Conservation (phyloP, 2,797 vertebrate species). For the Cyclura pinguis region DNA sequence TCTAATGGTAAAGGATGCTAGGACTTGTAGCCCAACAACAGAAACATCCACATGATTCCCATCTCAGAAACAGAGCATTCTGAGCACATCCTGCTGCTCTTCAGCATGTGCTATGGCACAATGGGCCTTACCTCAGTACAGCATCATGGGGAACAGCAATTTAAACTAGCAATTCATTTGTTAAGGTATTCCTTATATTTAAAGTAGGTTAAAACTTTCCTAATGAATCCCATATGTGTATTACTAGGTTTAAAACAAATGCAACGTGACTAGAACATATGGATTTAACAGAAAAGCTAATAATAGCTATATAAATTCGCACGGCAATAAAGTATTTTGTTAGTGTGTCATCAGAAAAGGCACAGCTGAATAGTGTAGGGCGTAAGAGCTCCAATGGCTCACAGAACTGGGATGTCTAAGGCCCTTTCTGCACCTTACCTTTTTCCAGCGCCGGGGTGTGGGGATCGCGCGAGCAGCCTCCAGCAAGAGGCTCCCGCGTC, state of each 20-base stretch:
- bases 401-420: background rate
- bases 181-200: background rate
- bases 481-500: too few relatives aligned
- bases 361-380: background rate
- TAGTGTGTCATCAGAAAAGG: background rate
- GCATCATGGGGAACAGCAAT: background rate
- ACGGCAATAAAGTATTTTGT: background rate
- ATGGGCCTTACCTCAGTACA: background rate
- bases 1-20: too few relatives aligned
- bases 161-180: constrained; percentile 4
- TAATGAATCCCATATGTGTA: too few relatives aligned
- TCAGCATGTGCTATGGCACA: background rate
- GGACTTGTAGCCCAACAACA: too few relatives aligned
- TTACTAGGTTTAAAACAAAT: background rate
- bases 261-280: background rate
- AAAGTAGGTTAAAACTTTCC: background rate
- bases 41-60: too few relatives aligned
- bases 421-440: too few relatives aligned
- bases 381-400: background rate
- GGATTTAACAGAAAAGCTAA: background rate
- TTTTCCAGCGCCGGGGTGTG: too few relatives aligned
- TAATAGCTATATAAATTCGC: background rate
- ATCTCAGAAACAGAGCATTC: background rate
- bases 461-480: too few relatives aligned
- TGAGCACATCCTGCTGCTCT: background rate